A percentile compares a stretch with the other conserved stretches of the same genome.
Conservation (phyloP, 2,888 invertebrate genomes). For the Drosophila bunnanda region DNA sequence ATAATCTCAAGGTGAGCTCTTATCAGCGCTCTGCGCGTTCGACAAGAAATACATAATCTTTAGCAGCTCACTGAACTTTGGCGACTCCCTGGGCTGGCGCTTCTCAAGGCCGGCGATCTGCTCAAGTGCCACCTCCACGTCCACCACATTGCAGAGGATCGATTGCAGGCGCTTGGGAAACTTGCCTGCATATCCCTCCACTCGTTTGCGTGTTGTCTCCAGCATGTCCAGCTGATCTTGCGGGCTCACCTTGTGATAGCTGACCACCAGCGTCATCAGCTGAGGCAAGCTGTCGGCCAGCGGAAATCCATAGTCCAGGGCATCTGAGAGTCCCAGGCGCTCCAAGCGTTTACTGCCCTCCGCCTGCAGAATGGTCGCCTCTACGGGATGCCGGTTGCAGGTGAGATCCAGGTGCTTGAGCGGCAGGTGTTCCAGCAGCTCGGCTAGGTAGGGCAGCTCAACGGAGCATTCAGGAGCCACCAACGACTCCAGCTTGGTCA, state of each 20-base stretch:
- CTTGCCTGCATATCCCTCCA: constrained; percentile 17
- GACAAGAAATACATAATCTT: constrained; percentile 60
- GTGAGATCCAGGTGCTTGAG: constrained; percentile 61
- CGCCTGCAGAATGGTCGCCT: constrained; percentile 51
- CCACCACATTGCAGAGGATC: constrained; percentile 65
- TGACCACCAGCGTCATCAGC: constrained; percentile 59
- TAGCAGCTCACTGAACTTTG: constrained; percentile 59
- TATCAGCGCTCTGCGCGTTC: constrained; percentile 25
- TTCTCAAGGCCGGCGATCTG: constrained; percentile 68
- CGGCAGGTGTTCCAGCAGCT: constrained; percentile 50
- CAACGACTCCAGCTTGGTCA: constrained; percentile 53
- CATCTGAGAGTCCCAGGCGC: constrained; percentile 63
- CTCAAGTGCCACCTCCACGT: constrained; percentile 66
- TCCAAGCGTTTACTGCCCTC: constrained; percentile 49
- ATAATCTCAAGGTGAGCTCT: constrained; percentile 24
- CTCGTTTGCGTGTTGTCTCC: constrained; percentile 46
- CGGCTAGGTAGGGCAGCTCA: constrained; percentile 46
- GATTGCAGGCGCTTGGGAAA: constrained; percentile 60
- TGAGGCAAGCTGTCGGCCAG: constrained; percentile 59
- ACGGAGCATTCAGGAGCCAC: constrained; percentile 68
- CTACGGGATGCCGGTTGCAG: constrained; percentile 54
- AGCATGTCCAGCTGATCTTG: constrained; percentile 56
- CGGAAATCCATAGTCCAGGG: constrained; percentile 59
- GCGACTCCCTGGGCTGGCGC: constrained; percentile 58
- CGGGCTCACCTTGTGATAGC: constrained; percentile 56